Conservation (phyloP, 2,113 vertebrate genomes). For the Pterophyllum scalare region DNA sequence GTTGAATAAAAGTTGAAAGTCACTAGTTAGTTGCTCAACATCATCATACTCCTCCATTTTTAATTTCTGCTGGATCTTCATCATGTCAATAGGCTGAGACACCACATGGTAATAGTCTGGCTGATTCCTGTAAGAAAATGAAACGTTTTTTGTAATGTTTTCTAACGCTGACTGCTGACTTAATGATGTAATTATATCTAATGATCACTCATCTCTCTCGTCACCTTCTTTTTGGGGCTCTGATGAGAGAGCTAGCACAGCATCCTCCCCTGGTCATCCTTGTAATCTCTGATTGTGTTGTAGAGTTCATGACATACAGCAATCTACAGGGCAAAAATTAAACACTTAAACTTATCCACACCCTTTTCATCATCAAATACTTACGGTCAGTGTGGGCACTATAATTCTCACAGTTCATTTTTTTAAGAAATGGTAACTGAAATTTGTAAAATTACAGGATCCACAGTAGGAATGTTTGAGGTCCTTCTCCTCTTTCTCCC, state of each 20-base stretch:
- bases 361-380: background rate
- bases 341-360: slow-evolving; percentile 21
- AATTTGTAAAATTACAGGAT: slow-evolving; percentile 90
- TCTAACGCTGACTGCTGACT: too few relatives aligned
- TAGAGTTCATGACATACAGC: slow-evolving; percentile 98
- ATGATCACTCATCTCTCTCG: background rate
- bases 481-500: slow-evolving; percentile 94
- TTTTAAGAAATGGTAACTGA: slow-evolving; percentile 37
- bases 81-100: slow-evolving; percentile 98
- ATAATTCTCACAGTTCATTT: slow-evolving; percentile 14
- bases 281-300: slow-evolving; percentile 97
- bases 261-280: slow-evolving; percentile 96
- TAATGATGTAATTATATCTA: background rate
- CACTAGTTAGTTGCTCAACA: slow-evolving; percentile 92
- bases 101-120: slow-evolving; percentile 99
- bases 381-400: background rate
- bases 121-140: slow-evolving; percentile 86
- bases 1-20: slow-evolving; percentile 96
- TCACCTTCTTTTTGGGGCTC: slow-evolving; percentile 96
- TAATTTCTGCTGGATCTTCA: slow-evolving; percentile 99
- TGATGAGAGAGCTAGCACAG: slow-evolving; percentile 97
- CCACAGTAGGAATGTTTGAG: slow-evolving; percentile 94
- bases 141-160: background rate
- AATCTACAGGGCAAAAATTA: slow-evolving; percentile 82
- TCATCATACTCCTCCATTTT: slow-evolving; percentile 99